Conservation (phyloP, 1,140 invertebrate species). For the Caenorhabditis latens region DNA sequence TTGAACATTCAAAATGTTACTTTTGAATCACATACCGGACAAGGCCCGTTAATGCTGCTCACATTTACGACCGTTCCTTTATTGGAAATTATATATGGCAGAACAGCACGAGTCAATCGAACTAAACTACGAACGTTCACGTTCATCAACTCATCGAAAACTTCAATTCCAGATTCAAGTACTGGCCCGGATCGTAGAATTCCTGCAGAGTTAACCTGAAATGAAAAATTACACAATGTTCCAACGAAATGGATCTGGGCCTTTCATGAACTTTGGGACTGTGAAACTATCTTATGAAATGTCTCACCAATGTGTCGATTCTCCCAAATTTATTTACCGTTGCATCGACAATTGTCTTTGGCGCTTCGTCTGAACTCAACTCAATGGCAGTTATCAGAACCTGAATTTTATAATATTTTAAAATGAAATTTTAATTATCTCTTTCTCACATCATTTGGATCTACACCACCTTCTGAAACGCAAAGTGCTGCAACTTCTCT, state of each 20-base stretch:
- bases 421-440: constrained; percentile 35
- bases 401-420: constrained; percentile 65
- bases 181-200: constrained; percentile 87
- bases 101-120: constrained; percentile 87
- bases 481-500: constrained; percentile 83
- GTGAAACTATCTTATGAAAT: too few species aligned
- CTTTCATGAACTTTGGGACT: too few species aligned
- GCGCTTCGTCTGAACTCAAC: constrained; percentile 47
- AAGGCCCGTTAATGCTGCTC: constrained; percentile 88
- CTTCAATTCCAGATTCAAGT: constrained; percentile 86
- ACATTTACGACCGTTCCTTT: constrained; percentile 92
- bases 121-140: constrained; percentile 84
- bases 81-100: constrained; percentile 86
- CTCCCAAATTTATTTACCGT: constrained; percentile 63
- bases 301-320: constrained; percentile 64
- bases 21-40: constrained; percentile 80
- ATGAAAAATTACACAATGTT: too few species aligned
- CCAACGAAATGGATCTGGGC: too few species aligned
- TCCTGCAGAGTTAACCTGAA: constrained; percentile 87
- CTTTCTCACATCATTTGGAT: constrained; percentile 64
- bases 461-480: constrained; percentile 74
- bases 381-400: constrained; percentile 74
- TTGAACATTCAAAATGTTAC: neutral
- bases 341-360: constrained; percentile 58
- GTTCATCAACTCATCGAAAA: constrained; percentile 88